Base-by-base conservation (phyloP, 2,888 invertebrate species). In the Masnerella sp. region DNA sequence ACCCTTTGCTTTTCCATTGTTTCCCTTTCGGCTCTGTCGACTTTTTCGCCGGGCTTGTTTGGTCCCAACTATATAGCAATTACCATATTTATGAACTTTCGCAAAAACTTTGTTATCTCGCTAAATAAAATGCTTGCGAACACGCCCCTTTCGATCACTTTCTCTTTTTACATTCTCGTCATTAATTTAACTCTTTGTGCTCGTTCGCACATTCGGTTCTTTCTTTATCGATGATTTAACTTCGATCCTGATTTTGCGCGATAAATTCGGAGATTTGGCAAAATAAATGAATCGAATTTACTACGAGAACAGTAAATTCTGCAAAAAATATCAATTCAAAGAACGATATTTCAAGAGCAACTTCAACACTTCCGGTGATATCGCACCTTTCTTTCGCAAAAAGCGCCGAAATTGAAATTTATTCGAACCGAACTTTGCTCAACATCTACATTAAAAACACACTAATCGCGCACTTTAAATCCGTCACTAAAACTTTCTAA, bases 1-100 rank as follows among this genome's bases (percentile, higher is more conserved):
- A 59, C 59, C 75, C 59, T 61, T 74, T 62, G 65, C 56, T 67
- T 72, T 74, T 40, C 65, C 69, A 72, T 72, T 64, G 65, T 65
- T 49, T 65, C 54, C 30, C 36, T 20, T 12, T 5, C 30, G 20
- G 9, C 49, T 52, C 18, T 52, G 51, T 58, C 58, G 30, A 65
- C 52, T 52, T 56, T 62, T 58, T 58, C 56, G 14, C 25, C 36
- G 15, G 20, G 20, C 38, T 68, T 25, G 38, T 51, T 45, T 52
- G 36, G 14, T 22, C n/a, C 18, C 32, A 58, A 30, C 40, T 17
- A 34, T 12, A 22, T 30, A n/a, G 12, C 58, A 42, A 56, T 43
- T 56, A 43, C 32, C 56, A 56, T 32, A 56, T 56, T 56, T 56
- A 56, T 56, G 32, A 15, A 42, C 43, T n/a, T 7, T 25, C 14